Evolutionary conservation across 2,113 vertebrate genomes (phyloP), one percentile per base, ranked within the genome.

Genomic region (Toxotes chatareus): DNA sequence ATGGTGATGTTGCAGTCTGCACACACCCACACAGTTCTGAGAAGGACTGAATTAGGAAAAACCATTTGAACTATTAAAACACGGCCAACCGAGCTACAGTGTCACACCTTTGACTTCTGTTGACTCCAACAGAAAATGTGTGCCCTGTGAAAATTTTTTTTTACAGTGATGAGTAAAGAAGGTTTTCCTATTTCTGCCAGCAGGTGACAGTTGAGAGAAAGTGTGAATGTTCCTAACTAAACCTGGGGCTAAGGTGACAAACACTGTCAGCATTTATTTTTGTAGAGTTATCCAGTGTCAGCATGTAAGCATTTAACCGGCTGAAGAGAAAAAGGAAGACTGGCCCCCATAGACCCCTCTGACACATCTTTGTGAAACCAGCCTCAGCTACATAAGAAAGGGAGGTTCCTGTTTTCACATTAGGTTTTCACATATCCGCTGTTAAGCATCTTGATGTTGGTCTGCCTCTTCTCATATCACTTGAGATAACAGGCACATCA

Each of bases 381-480:
- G 76, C 38, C 51, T 5, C 56, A 44, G 19, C 21, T 13, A 44
- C 23, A n/a, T 12, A 64, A 6, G 3, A 68, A 55, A 19, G 7
- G 57, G 17, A 56, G n/a, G 17, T 65, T 69, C 12, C 44, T 64
- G 57, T 38, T 44, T 80, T 79, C 57, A 82, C 63, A 73, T 81
- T 46, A 16, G 17, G 21, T 47, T 61, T 66, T 67, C 0, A 62
- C 12, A 51, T 44, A 79, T 42, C 46, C 19, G 14, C 11, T 14
- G 0, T 0, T 19, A 27, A 47, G 49, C 47, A 42, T 38, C 27
- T 68, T 16, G 6, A 53, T 36, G 23, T 57, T 42, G 46, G 34
- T 8, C 21, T 23, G 10, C 11, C 47, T 61, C 23, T 38, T 72
- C 36, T 62, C 23, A 3, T 60, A 51, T 57, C 40, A 53, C 12